Evolutionary conservation across 2,797 vertebrate species (phyloP).

Genomic region (Furcifer pardalis): DNA sequence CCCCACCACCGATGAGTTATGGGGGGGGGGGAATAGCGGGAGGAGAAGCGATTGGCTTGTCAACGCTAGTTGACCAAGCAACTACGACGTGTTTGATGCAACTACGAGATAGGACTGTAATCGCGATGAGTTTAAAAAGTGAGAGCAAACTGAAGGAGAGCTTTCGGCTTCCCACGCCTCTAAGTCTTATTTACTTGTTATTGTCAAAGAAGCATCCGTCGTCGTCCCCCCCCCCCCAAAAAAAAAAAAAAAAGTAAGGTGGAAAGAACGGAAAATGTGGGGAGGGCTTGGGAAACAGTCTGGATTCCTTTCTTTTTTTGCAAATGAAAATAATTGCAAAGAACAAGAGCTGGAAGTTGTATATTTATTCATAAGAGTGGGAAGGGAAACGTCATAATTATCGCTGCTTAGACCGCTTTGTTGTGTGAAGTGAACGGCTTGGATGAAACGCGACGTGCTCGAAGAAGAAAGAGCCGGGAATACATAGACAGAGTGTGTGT

Average conservation of each 20-base stretch:
- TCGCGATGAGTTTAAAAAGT: neutral
- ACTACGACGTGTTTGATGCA: slow-evolving; percentile 36
- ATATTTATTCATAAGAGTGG: neutral
- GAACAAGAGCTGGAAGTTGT: slow-evolving; percentile 1
- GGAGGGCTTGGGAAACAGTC: neutral
- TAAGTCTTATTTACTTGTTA: neutral
- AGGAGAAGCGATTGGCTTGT: slow-evolving; percentile 47
- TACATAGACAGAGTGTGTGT: too few species aligned
- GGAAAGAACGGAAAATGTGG: neutral
- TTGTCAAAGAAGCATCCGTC: neutral
- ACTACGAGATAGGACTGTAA: slow-evolving; percentile 15
- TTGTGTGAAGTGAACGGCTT: slow-evolving; percentile 36
- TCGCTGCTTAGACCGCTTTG: slow-evolving; percentile 19
- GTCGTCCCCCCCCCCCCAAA: too few species aligned
- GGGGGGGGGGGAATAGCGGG: too few species aligned
- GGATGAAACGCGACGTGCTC: slow-evolving; percentile 16
- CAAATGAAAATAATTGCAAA: neutral
- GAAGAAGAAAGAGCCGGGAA: neutral
- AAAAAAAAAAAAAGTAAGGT: slow-evolving; percentile 44
- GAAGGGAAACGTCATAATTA: neutral
- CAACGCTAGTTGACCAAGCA: slow-evolving; percentile 54
- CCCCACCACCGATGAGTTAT: neutral
- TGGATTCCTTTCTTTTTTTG: neutral
- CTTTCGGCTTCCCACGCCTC: neutral
- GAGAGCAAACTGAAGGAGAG: too few species aligned